Evolutionary conservation across 2,113 vertebrate genomes (phyloP), one percentile per base, ranked within the genome.

Genomic region (Polypterus senegalus): DNA sequence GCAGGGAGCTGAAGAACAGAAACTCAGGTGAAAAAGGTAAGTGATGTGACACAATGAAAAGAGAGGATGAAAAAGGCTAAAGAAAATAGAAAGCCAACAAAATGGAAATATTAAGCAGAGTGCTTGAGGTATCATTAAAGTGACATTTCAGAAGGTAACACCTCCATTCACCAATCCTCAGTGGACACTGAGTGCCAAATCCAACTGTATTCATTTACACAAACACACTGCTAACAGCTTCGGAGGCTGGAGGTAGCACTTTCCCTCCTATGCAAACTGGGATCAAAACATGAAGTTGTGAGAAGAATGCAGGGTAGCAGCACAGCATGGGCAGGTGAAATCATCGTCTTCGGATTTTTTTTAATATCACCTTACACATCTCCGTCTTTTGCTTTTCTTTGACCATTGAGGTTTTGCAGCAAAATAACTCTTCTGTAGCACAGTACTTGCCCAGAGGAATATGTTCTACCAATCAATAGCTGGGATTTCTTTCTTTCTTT

Each of bases 111-210:
- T 54, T 48, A 58, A 55, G 61, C 53, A 51, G 49, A 57, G 53
- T 56, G 57, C 47, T 46, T n/a, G 64, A 66, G 62, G 67, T 54
- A 61, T 49, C 60, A 63, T 67, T 65, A 66, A 49, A 58, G 68
- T 61, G 65, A 65, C 67, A 66, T 63, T 67, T 67, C 61, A 66
- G 66, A 67, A 48, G 63, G 52, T 49, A 59, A 64, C 5, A 7
- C 61, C 57, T 27, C 27, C 27, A 27, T 27, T 27, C 11, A 5
- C 7, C 49, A 7, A 5, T 10, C 27, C 11, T 57, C 56, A 47
- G 43, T 45, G 70, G 55, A 47, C 44, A 53, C 46, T 55, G 56
- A 63, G 54, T 58, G 61, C 63, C 67, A 63, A 59, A 63, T 69
- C 65, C 60, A 65, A 67, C 65, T 67, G 64, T 6, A 46, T 63